A percentile compares a stretch with the other conserved stretches of the same genome.
Evolutionary conservation across 37 sponge, comb jelly and placozoan species (phyloP).

Genomic region (Spongilla lacustris): DNA sequence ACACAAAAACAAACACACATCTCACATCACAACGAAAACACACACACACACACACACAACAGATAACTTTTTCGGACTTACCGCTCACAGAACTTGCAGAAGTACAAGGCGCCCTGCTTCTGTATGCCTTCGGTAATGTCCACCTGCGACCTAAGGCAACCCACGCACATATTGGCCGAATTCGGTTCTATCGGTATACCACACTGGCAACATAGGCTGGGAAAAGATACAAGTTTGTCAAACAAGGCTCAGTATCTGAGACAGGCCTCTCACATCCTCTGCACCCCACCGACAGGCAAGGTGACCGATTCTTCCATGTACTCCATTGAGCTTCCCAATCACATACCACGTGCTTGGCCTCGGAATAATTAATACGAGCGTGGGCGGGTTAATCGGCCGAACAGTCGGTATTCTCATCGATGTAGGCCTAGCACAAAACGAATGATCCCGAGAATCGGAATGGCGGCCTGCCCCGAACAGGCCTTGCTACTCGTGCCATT

Average conservation of each 20-base stretch:
- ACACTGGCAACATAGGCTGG: slow-evolving; percentile 95
- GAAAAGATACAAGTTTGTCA: background rate
- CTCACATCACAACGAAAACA: background rate
- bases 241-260: background rate
- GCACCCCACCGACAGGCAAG: too few relatives aligned
- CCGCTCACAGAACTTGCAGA: slow-evolving; percentile 93
- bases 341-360: too few relatives aligned
- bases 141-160: slow-evolving; percentile 85
- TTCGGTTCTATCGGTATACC: slow-evolving; percentile 91
- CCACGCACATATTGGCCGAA: slow-evolving; percentile 95
- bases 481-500: slow-evolving; percentile 45
- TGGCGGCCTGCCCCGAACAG: slow-evolving; percentile 49
- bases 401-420: too few relatives aligned
- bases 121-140: slow-evolving; percentile 92
- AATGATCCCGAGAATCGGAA: slow-evolving; percentile 50
- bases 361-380: too few relatives aligned
- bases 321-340: too few relatives aligned
- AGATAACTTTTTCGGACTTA: background rate
- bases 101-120: slow-evolving; percentile 86
- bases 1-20: background rate
- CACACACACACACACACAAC: background rate
- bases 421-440: too few relatives aligned
- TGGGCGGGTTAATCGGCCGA: too few relatives aligned
- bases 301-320: too few relatives aligned
- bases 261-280: background rate